Base-by-base conservation (phyloP, 2,797 vertebrate species). In the Astyanax mexicanus region DNA sequence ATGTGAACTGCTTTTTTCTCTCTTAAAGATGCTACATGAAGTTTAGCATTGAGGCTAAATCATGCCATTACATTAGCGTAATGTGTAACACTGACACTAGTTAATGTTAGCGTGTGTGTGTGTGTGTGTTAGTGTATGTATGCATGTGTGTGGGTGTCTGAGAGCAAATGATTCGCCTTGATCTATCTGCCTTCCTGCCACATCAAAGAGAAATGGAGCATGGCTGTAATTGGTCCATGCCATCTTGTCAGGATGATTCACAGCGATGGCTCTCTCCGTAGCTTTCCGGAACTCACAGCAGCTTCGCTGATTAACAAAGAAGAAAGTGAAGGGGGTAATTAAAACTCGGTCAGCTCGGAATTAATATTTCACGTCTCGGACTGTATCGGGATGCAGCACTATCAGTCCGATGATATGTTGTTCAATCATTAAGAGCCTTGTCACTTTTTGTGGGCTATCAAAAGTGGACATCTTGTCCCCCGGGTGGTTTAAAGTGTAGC, bases 61-160 rank as follows among this genome's bases (percentile, higher is more conserved):
- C 95, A 93, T 95, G 94, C 95, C 95, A 97, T 98, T 98, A 98
- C 95, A 97, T 98, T 98, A 98, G 93, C 94, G 96, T 97, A 96
- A 96, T 54, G 51, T 54, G 51, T 27, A 23, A 3, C n/a, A n/a
- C n/a, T n/a, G n/a, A n/a, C n/a, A 44, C 45, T 95, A 94, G 92
- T 92, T 65, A 49, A 68, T 60, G 45, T 65, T 69, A 60, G 55
- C 44, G 54, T 44, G 55, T 58, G 23, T 44, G 66, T 35, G 71
- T n/a, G 58, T 55, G 72, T n/a, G 17, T 47, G 45, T 19, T 17
- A n/a, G 17, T 47, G 95, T 94, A 92, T 92, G 65, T 51, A 69
- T 62, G 49, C 47, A 58, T 62, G 57, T 38, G 27, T 29, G 57
- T 61, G 27, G 47, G 67, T 37, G 66, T 25, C 58, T 40, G 61